phyloP scores from a whole-genome alignment of 2,888 invertebrate genomes.

The Drosophila acutilabella region DNA sequence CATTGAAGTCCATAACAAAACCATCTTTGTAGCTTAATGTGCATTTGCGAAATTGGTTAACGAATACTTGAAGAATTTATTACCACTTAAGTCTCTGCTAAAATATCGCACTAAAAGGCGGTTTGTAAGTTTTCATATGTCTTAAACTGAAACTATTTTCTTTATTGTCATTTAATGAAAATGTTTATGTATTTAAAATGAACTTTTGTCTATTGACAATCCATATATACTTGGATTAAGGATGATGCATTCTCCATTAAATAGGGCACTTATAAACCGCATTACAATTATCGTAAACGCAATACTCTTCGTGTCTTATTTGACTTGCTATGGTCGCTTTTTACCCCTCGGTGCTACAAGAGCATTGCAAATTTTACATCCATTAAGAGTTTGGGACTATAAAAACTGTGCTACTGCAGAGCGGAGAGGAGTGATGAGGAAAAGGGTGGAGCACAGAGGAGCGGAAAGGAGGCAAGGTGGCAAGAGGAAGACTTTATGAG shows the following conservation, averaged over 20 bases:
- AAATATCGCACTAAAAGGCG: background rate
- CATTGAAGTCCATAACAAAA: no score
- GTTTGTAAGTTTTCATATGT: background rate
- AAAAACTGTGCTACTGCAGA: slow-evolving; percentile 30
- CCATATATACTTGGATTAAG: background rate
- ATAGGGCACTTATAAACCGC: slow-evolving; percentile 20
- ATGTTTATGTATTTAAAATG: slow-evolving; percentile 5
- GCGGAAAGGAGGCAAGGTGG: no score
- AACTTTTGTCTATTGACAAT: slow-evolving; percentile 3
- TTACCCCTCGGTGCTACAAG: slow-evolving; percentile 9
- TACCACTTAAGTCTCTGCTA: no score
- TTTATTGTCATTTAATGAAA: background rate
- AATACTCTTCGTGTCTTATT: slow-evolving; percentile 4
- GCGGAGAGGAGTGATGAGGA: no score
- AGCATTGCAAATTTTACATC: slow-evolving; percentile 52
- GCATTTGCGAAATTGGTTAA: no score
- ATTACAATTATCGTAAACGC: slow-evolving; percentile 26
- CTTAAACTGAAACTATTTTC: background rate
- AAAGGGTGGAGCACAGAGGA: no score
- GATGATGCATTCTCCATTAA: slow-evolving; percentile 21
- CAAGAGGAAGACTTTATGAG: slow-evolving; percentile 62
- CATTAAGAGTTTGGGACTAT: slow-evolving; percentile 62
- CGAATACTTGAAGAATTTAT: no score
- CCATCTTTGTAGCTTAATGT: no score
- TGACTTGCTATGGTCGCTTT: slow-evolving; percentile 1